These are phyloP conservation scores for Drosophila mojavensis DNA, from an alignment of 1,140 invertebrate genomes.

Conservation along the genomic window DNA sequence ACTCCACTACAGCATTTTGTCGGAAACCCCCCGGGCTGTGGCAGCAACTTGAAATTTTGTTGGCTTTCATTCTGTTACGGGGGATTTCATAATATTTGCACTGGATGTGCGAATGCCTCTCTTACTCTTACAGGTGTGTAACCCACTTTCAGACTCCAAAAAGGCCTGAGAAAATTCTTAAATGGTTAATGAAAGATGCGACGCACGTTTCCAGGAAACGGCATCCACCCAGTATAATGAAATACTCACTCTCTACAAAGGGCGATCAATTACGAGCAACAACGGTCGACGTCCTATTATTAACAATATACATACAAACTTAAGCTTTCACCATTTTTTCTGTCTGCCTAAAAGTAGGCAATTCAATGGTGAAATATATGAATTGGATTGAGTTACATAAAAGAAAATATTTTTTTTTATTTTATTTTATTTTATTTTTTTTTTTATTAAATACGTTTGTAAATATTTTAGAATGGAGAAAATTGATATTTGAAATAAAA, in stretches of 20 bases:
- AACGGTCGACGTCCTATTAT: background rate
- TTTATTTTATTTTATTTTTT: no score
- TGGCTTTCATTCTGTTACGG: constrained; percentile 54
- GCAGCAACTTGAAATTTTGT: constrained; percentile 13
- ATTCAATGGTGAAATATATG: background rate
- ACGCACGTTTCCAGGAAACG: constrained; percentile 59
- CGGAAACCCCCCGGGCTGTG: constrained; percentile 16
- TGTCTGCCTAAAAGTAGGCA: constrained; percentile 37
- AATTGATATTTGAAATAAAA: no score
- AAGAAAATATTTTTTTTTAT: no score
- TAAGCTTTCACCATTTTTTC: background rate
- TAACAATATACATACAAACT: background rate
- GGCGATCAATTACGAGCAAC: background rate
- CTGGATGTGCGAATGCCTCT: constrained; percentile 49
- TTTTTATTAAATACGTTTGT: no score
- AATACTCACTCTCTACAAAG: constrained; percentile 2
- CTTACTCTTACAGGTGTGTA: constrained; percentile 67
- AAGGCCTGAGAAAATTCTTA: constrained; percentile 68
- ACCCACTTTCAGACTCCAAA: constrained; percentile 54
- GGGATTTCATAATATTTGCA: constrained; percentile 78
- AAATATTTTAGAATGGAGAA: no score
- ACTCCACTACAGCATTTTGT: constrained; percentile 20
- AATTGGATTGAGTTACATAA: no score
- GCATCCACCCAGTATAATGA: constrained; percentile 27
- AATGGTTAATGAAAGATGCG: constrained; percentile 63